These are phyloP conservation scores for Pyrocoelia pectoralis DNA, from an alignment of 2,888 invertebrate genomes.

Conservation along the genomic window DNA sequence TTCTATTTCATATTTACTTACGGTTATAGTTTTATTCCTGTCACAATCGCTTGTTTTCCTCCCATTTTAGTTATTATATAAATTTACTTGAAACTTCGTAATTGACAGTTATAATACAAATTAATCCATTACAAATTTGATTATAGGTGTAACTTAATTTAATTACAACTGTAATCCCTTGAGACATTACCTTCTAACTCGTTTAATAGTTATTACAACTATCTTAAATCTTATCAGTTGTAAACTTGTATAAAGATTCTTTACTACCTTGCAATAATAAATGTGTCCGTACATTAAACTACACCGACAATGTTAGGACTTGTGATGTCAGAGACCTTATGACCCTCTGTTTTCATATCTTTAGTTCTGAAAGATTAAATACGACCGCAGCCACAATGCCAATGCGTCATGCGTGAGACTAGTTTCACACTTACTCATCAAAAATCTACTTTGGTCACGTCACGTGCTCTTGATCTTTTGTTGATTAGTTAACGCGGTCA, in stretches of 20 bases:
- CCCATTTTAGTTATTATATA: neutral
- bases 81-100: neutral
- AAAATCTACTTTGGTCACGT: no score
- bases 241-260: neutral
- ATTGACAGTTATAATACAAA: constrained; percentile 7
- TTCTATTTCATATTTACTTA: constrained; percentile 9
- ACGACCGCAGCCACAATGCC: no score
- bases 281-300: no score
- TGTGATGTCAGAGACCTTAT: no score
- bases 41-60: neutral
- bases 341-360: no score
- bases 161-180: neutral
- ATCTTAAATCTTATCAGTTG: neutral
- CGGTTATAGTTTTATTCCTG: neutral
- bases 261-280: no score
- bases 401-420: no score
- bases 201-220: constrained; percentile 1
- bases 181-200: neutral
- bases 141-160: constrained; percentile 6
- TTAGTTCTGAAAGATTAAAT: no score
- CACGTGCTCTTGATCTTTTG: no score
- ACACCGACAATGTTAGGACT: no score
- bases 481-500: no score
- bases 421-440: no score
- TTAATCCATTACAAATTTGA: constrained; percentile 9